Conservation (phyloP, 2,113 vertebrate species). For the Peromyscus leucopus region DNA sequence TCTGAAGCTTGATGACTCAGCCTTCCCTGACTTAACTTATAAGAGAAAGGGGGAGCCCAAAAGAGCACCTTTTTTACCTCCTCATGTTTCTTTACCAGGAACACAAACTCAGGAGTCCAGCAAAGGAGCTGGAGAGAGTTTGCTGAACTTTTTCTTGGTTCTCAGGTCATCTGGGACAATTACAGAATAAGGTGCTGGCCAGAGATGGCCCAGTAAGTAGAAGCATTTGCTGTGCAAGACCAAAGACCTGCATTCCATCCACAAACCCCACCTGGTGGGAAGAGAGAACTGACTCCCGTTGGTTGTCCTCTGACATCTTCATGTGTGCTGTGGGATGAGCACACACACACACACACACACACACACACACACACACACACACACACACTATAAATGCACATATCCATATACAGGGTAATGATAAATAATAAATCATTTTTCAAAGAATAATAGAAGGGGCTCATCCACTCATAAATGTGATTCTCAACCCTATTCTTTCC, state of each 20-base stretch:
- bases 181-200: not conserved
- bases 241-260: not conserved
- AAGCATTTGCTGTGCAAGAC: not conserved
- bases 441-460: not conserved
- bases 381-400: not conserved
- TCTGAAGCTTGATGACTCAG: slow-evolving; percentile 43
- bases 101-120: not conserved
- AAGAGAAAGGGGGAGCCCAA: not conserved
- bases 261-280: not conserved
- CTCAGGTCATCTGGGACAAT: not conserved
- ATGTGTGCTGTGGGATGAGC: not conserved
- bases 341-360: too few species aligned
- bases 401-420: not conserved
- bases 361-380: too few species aligned
- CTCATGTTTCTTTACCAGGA: not conserved
- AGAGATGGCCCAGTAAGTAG: not conserved
- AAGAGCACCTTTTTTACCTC: not conserved
- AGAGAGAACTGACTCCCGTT: not conserved
- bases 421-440: not conserved
- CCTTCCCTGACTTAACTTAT: slow-evolving; percentile 3
- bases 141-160: not conserved
- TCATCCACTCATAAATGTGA: not conserved
- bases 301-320: not conserved
- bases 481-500: not conserved
- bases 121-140: not conserved